Percentiles rank a stretch among this genome's conserved stretches.
phyloP scores from a whole-genome alignment of 2,888 invertebrate genomes.

The Crematogaster levior region DNA sequence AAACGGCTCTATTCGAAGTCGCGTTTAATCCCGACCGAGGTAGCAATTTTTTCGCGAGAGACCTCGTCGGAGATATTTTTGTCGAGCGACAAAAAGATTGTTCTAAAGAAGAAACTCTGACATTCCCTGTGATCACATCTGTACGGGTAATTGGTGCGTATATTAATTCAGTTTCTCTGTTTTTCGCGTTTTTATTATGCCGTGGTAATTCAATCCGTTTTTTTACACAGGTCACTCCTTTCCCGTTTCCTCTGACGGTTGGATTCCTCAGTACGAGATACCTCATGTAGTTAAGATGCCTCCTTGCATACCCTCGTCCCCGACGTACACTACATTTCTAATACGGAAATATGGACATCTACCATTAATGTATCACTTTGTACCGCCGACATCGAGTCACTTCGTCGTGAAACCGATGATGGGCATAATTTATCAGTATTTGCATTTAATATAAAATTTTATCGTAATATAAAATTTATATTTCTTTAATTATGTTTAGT shows the following conservation, averaged over 20 bases:
- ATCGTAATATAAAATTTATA: too few relatives aligned
- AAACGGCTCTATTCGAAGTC: slow-evolving; percentile 64
- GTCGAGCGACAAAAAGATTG: not conserved
- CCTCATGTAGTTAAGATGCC: slow-evolving; percentile 80
- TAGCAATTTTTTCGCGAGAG: slow-evolving; percentile 55
- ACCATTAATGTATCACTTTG: slow-evolving; percentile 85
- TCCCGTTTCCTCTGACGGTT: slow-evolving; percentile 63
- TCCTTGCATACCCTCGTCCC: slow-evolving; percentile 75
- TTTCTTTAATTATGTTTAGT: not conserved
- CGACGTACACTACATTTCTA: slow-evolving; percentile 83
- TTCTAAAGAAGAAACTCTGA: not conserved
- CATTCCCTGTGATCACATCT: slow-evolving; percentile 52
- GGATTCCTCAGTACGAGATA: slow-evolving; percentile 79
- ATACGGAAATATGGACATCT: slow-evolving; percentile 83
- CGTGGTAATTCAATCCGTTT: not conserved
- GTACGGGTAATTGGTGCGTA: slow-evolving; percentile 61
- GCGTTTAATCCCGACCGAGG: slow-evolving; percentile 54
- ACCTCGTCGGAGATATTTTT: slow-evolving; percentile 53
- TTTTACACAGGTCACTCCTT: slow-evolving; percentile 75
- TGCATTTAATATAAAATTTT: not conserved
- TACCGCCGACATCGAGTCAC: slow-evolving; percentile 84
- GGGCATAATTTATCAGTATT: slow-evolving; percentile 82
- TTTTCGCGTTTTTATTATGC: not conserved
- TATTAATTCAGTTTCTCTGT: not conserved
- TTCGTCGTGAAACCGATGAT: slow-evolving; percentile 85